phyloP scores from a whole-genome alignment of 2,113 vertebrate genomes.

The Motacilla tschutschensis region DNA sequence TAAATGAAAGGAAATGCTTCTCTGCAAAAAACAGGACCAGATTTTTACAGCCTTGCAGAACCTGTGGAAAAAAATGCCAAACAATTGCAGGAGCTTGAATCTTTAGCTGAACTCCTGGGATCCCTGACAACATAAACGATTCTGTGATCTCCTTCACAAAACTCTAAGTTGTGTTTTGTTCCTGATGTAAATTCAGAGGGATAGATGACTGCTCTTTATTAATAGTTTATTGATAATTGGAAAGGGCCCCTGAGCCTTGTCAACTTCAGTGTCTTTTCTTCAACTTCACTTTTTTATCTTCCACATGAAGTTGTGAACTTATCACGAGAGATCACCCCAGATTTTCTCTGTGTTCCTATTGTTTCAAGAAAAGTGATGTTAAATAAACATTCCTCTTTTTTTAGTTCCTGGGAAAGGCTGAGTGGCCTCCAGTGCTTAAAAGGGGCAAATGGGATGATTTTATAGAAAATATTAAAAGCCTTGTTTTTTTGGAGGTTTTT shows the following conservation, averaged over 20 bases:
- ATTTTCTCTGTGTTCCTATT: not conserved
- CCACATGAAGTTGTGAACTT: not conserved
- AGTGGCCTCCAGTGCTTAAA: not conserved
- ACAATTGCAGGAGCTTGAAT: not conserved
- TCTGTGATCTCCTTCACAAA: not conserved
- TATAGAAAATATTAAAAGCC: not conserved
- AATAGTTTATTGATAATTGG: not conserved
- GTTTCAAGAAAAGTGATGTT: not conserved
- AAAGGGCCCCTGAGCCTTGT: not conserved
- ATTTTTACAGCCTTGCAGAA: rapidly evolving
- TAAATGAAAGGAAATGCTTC: not conserved
- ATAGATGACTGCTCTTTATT: not conserved
- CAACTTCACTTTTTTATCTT: not conserved
- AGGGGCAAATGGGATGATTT: not conserved
- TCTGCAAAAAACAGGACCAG: not conserved
- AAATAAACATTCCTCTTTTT: not conserved
- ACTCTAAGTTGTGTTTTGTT: not conserved
- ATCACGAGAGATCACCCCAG: not conserved
- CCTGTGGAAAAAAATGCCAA: not conserved
- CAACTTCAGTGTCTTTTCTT: not conserved
- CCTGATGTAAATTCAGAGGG: not conserved
- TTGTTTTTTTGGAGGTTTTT: not conserved
- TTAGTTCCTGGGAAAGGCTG: not conserved
- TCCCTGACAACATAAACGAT: not conserved
- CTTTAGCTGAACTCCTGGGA: not conserved